These are phyloP conservation scores for Catonia carolina DNA, from an alignment of 2,888 invertebrate species.

Conservation along the genomic window DNA sequence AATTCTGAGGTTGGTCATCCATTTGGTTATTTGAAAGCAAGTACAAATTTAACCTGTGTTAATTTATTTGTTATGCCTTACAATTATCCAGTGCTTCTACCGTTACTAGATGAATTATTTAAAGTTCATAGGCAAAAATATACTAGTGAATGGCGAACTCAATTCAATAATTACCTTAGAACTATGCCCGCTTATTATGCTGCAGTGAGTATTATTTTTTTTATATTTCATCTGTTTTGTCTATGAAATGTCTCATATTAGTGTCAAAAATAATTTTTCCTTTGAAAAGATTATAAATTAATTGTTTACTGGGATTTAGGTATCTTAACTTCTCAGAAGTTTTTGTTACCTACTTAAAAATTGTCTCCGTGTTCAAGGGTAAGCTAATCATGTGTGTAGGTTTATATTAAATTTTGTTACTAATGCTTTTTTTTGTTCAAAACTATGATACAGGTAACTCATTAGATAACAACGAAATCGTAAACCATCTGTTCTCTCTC, in stretches of 20 bases:
- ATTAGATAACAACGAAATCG: too few relatives aligned
- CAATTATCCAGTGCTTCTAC: constrained; percentile 92
- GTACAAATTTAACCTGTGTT: constrained; percentile 87
- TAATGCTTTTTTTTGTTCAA: too few relatives aligned
- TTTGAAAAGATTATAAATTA: too few relatives aligned
- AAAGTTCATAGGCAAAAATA: constrained; percentile 90
- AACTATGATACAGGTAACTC: too few relatives aligned
- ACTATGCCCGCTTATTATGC: constrained; percentile 97
- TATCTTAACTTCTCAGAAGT: too few relatives aligned
- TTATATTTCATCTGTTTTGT: constrained; percentile 8
- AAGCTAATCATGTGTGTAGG: too few relatives aligned
- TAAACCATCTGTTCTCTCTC: too few relatives aligned
- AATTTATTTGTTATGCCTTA: constrained; percentile 98
- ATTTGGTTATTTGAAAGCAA: constrained; percentile 96
- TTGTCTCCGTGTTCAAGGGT: too few relatives aligned
- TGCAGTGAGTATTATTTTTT: constrained; percentile 48
- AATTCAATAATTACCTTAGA: constrained; percentile 89
- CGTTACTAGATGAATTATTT: constrained; percentile 87
- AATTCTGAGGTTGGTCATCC: constrained; percentile 84
- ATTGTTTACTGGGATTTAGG: too few relatives aligned
- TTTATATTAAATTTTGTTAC: too few relatives aligned
- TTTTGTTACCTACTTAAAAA: too few relatives aligned
- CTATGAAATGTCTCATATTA: constrained; percentile 1
- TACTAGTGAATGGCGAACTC: constrained; percentile 83
- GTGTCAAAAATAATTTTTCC: too few relatives aligned